Conservation (phyloP, 1,140 invertebrate species). For the Heliconius hermathena region DNA sequence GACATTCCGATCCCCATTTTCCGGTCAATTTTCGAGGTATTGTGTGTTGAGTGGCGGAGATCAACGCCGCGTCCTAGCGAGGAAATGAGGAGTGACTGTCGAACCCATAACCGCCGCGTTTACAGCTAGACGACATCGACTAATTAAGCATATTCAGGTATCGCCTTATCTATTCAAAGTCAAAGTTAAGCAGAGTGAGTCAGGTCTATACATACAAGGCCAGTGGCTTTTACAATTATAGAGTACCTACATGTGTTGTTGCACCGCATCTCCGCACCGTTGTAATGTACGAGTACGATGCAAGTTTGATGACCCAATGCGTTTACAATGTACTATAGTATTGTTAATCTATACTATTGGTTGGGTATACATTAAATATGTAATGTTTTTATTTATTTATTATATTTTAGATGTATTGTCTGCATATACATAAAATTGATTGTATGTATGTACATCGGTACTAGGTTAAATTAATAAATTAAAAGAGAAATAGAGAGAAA, state of each 20-base stretch:
- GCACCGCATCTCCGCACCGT: slow-evolving; percentile 16
- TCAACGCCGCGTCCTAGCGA: no score
- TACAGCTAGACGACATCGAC: not conserved
- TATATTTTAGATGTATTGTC: not conserved
- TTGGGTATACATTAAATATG: not conserved
- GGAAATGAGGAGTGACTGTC: no score
- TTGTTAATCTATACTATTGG: not conserved
- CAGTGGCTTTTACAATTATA: slow-evolving; percentile 37
- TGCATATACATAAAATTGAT: no score
- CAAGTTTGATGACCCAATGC: slow-evolving; percentile 50
- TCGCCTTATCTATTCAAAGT: slow-evolving; percentile 15
- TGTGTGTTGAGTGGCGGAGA: no score
- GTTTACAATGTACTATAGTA: not conserved
- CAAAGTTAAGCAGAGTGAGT: slow-evolving; percentile 12
- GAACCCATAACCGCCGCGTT: no score
- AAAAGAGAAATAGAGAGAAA: no score
- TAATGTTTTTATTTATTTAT: not conserved
- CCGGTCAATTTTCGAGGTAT: no score
- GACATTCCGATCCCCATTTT: no score
- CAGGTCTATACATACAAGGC: slow-evolving; percentile 37
- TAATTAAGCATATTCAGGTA: not conserved
- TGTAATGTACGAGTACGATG: slow-evolving; percentile 34
- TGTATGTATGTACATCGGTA: no score
- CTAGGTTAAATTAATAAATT: no score
- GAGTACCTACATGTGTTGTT: slow-evolving; percentile 16